Conservation (phyloP, 2,797 vertebrate genomes). For the Telmatherina bonti region DNA sequence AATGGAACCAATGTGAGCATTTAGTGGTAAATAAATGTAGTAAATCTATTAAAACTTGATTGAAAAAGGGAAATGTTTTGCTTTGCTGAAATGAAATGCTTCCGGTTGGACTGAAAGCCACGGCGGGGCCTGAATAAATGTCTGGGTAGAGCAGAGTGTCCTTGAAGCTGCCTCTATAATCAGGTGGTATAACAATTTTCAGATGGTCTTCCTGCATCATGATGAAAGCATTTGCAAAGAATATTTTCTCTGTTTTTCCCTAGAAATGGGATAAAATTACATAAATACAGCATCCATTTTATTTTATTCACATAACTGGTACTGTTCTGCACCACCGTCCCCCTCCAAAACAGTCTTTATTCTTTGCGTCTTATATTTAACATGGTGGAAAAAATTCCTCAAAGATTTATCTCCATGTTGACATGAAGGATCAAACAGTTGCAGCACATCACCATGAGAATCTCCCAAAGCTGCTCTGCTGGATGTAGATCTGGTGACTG, state of each 20-base stretch:
- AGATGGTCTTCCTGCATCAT: slow-evolving; percentile 76
- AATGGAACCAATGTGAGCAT: slow-evolving; percentile 32
- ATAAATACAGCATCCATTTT: too few relatives aligned
- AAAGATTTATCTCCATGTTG: too few relatives aligned
- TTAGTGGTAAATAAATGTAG: slow-evolving; percentile 44
- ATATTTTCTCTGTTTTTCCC: slow-evolving; percentile 23
- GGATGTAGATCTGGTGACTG: too few relatives aligned
- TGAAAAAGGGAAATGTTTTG: slow-evolving; percentile 39
- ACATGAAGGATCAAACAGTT: too few relatives aligned
- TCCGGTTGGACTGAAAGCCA: slow-evolving; percentile 34
- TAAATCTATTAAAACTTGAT: slow-evolving; percentile 42
- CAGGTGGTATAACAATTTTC: slow-evolving; percentile 69
- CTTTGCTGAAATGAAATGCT: slow-evolving; percentile 38
- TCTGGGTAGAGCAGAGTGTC: slow-evolving; percentile 47
- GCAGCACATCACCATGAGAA: too few relatives aligned
- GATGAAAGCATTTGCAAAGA: slow-evolving; percentile 68
- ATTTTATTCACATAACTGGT: too few relatives aligned
- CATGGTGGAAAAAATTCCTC: too few relatives aligned
- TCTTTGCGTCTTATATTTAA: too few relatives aligned
- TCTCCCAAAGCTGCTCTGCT: too few relatives aligned
- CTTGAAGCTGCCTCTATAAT: slow-evolving; percentile 74
- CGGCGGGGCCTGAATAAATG: slow-evolving; percentile 37
- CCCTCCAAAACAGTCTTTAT: too few relatives aligned
- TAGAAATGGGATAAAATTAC: too few relatives aligned
- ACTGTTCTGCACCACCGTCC: too few relatives aligned